Percentiles rank a stretch among this genome's conserved stretches.
Evolutionary conservation across 2,113 vertebrate genomes (phyloP).

Genomic region (Ctenodactylus gundi): DNA sequence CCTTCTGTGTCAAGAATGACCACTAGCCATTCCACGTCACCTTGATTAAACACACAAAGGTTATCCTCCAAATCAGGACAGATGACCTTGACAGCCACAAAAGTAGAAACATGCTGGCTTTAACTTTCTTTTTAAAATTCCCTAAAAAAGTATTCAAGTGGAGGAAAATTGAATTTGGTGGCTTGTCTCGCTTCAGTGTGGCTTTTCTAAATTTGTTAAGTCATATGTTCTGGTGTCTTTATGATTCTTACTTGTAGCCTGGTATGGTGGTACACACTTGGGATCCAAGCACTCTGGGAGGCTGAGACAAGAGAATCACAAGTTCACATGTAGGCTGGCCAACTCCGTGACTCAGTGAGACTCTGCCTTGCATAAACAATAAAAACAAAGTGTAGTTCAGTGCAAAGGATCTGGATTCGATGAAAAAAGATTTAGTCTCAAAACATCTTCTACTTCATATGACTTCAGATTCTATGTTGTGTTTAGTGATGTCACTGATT

Average conservation of each 20-base stretch:
- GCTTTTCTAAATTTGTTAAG: neutral
- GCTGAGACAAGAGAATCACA: too few relatives aligned
- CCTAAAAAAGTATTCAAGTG: neutral
- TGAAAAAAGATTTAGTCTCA: too few relatives aligned
- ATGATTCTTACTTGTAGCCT: neutral
- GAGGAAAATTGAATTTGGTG: neutral
- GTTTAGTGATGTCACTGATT: neutral
- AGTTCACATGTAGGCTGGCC: too few relatives aligned
- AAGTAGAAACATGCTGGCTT: conserved; percentile 10
- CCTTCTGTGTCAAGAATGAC: neutral
- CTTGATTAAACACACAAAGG: conserved; percentile 15
- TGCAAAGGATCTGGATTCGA: too few relatives aligned
- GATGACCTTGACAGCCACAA: neutral
- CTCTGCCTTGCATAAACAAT: too few relatives aligned
- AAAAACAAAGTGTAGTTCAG: too few relatives aligned
- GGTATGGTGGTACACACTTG: too few relatives aligned
- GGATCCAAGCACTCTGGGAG: too few relatives aligned
- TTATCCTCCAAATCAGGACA: conserved; percentile 42
- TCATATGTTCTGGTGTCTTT: neutral
- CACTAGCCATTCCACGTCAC: conserved; percentile 4
- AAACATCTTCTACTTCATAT: neutral
- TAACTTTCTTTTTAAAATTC: neutral
- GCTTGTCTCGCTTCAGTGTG: neutral
- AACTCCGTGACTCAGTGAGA: too few relatives aligned
- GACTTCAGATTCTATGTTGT: neutral